Conservation (phyloP, 2,113 vertebrate genomes). For the Lagopus leucura region DNA sequence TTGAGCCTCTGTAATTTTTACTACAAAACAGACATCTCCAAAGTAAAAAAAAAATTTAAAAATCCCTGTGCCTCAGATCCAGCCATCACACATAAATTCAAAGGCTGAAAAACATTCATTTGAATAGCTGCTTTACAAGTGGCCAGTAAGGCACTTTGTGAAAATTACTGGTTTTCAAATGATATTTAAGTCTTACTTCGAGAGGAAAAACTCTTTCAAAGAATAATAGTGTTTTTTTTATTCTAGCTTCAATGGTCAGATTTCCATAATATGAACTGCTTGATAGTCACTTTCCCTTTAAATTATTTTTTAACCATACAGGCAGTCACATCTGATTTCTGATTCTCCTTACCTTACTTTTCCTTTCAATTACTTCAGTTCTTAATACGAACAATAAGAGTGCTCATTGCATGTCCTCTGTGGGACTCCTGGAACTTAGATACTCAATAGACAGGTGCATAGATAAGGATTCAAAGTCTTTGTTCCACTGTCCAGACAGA, state of each 20-base stretch:
- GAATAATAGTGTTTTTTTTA: conserved; percentile 73
- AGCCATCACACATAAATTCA: conserved; percentile 40
- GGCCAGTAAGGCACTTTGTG: conserved; percentile 62
- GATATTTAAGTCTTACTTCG: conserved; percentile 72
- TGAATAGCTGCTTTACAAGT: conserved; percentile 50
- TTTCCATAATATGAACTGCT: conserved; percentile 83
- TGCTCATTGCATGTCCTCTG: conserved; percentile 73
- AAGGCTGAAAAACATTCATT: conserved; percentile 49
- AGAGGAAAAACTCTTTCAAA: conserved; percentile 75
- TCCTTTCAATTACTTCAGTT: conserved; percentile 86
- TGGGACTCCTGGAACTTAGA: conserved; percentile 76
- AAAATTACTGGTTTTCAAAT: conserved; percentile 72
- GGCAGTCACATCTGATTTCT: conserved; percentile 72
- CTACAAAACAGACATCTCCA: not conserved
- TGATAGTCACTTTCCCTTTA: conserved; percentile 82
- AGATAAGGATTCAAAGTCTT: conserved; percentile 81
- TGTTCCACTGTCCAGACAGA: conserved; percentile 82
- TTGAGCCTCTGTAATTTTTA: not conserved
- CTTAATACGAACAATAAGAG: conserved; percentile 82
- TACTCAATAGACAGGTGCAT: conserved; percentile 79
- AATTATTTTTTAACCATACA: conserved; percentile 83
- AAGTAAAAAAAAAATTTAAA: conserved; percentile 25
- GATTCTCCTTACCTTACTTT: conserved; percentile 80
- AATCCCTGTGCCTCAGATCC: not conserved
- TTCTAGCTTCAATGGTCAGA: conserved; percentile 75